Conservation (phyloP, 2,113 vertebrate species). For the Cricetomys ansorgei region DNA sequence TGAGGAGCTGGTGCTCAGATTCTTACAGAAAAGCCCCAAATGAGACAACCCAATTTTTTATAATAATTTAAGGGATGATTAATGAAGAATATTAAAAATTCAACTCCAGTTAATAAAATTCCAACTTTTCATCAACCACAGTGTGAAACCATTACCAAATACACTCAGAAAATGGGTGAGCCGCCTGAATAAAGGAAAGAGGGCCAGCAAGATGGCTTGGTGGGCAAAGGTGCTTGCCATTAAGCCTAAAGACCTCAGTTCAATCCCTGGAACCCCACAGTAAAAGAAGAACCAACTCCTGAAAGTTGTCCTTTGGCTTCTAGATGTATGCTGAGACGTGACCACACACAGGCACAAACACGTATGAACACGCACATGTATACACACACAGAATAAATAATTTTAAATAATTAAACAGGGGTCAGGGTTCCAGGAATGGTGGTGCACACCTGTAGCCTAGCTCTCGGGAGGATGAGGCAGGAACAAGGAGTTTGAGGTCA, state of each 20-base stretch:
- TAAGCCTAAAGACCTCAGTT: not conserved
- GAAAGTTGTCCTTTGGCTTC: not conserved
- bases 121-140: slow-evolving; percentile 31
- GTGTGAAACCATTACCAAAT: not conserved
- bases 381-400: not conserved
- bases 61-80: not conserved
- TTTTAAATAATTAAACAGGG: not conserved
- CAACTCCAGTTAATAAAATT: slow-evolving; percentile 47
- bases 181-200: not conserved
- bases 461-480: not conserved
- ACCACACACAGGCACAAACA: not conserved
- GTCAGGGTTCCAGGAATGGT: no score
- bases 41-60: not conserved
- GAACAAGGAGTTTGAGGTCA: not conserved
- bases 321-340: not conserved
- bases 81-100: slow-evolving; percentile 50
- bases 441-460: not conserved
- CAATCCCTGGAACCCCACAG: not conserved
- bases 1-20: not conserved
- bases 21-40: not conserved
- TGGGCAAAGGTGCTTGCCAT: not conserved
- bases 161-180: slow-evolving; percentile 49
- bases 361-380: not conserved
- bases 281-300: not conserved
- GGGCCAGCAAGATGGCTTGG: not conserved